Evolutionary conservation across 1,140 invertebrate genomes (phyloP).

Genomic region (Melipona quadrifasciata): DNA sequence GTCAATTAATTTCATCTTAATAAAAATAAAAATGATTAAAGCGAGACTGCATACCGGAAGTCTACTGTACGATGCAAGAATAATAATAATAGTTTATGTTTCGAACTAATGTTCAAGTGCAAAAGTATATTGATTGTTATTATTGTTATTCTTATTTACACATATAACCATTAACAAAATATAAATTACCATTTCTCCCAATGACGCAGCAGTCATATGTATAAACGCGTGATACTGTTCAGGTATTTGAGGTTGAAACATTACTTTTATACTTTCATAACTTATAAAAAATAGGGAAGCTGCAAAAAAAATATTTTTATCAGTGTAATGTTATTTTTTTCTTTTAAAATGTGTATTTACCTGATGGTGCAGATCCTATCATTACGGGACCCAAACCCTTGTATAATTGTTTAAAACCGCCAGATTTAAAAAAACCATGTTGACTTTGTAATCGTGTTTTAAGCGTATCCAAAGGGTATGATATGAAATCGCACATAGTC

Average conservation of each 20-base stretch:
- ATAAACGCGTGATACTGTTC: constrained; percentile 85
- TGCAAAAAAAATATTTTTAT: constrained; percentile 74
- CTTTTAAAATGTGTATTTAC: constrained; percentile 74
- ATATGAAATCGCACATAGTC: constrained; percentile 88
- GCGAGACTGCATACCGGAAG: no score
- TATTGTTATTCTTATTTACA: not conserved
- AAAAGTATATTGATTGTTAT: not conserved
- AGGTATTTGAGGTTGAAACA: constrained; percentile 80
- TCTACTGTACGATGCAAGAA: no score
- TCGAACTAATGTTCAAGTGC: no score
- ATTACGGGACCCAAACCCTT: constrained; percentile 92
- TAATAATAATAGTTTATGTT: no score
- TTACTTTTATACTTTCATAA: constrained; percentile 92
- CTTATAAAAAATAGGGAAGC: constrained; percentile 96
- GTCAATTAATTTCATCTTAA: no score
- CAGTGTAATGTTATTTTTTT: constrained; percentile 34
- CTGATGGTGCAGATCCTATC: constrained; percentile 92
- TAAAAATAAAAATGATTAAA: no score
- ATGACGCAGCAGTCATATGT: constrained; percentile 92
- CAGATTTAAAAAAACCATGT: constrained; percentile 92
- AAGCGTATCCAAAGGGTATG: constrained; percentile 97
- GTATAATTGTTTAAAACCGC: constrained; percentile 95
- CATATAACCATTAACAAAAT: not conserved
- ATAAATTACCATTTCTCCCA: constrained; percentile 90
- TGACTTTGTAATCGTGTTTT: constrained; percentile 97